Conservation (phyloP, 2,113 vertebrate species). For the Melospiza melodia region DNA sequence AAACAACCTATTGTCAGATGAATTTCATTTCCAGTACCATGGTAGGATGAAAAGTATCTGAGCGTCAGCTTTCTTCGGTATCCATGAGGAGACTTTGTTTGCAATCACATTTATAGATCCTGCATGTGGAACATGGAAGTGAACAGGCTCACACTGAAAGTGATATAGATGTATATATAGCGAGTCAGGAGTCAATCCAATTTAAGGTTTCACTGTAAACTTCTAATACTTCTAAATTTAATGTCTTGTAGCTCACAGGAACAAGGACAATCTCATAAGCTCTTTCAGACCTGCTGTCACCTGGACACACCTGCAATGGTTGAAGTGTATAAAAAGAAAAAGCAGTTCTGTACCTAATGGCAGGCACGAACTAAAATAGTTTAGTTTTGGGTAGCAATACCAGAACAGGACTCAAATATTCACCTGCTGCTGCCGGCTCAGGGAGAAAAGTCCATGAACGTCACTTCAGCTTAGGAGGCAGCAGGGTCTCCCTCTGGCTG, state of each 20-base stretch:
- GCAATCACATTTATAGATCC: background rate
- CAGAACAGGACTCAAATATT: background rate
- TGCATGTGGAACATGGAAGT: background rate
- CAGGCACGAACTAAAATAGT: background rate
- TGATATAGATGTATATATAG: fast-evolving
- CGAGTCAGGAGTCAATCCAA: background rate
- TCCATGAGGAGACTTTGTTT: background rate
- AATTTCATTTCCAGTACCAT: constrained; percentile 46
- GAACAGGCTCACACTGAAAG: background rate
- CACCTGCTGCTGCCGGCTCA: background rate
- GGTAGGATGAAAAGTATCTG: constrained; percentile 60
- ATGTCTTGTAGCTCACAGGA: background rate
- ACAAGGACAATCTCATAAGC: background rate
- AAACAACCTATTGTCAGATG: background rate
- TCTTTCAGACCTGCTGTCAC: background rate
- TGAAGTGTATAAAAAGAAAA: background rate
- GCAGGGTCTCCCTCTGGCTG: background rate
- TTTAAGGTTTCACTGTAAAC: background rate
- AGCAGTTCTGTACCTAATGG: background rate
- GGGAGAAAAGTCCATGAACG: background rate
- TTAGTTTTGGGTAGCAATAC: background rate
- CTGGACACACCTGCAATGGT: background rate
- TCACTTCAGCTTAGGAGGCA: background rate
- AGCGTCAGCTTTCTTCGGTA: background rate
- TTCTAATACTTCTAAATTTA: background rate